Evolutionary conservation across 2,888 invertebrate species (phyloP), one percentile per base, ranked within the genome.

Genomic region (Polydrusus tereticollis): DNA sequence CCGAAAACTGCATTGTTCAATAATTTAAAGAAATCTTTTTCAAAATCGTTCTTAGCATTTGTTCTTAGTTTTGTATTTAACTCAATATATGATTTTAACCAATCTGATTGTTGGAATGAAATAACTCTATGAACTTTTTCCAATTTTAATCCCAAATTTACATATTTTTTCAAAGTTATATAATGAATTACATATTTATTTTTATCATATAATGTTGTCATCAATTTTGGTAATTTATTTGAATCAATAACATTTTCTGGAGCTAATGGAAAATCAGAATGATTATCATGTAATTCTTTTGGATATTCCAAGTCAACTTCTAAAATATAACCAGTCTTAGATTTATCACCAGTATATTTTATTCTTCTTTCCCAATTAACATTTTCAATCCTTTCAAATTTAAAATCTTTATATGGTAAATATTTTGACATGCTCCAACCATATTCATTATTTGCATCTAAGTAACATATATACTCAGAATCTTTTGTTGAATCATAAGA

Each of bases 291-390:
- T 41, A 62, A 43, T 36, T 62, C 36, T 58, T 29, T 5, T 16
- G 59, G 59, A 58, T 58, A 58, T 33, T 58, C 33, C 10, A 65
- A 55, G 41, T 65, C 65, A n/a, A 65, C 65, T 55, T 65, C 57
- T 18, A 55, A 52, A 23, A 65, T 33, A 29, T 65, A 65, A 18
- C 55, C 65, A 43, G 41, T 65, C 10, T 65, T 55, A 14, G 65
- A 55, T 41, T 41, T 23, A 14, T 26, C 18, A 14, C 14, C n/a
- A 38, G 55, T 23, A 65, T 65, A 20, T 3, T 41, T 41, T 21
- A 55, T 55, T 55, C 21, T 2, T 36, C 41, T 65, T 55, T 38
- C 65, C 3, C 10, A 14, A 10, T 36, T 26, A 12, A 36, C n/a
- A 12, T 12, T 12, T n/a, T 12, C 36, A 12, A 36, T 36, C n/a